Percentiles rank a stretch among this genome's conserved stretches.
phyloP scores from a whole-genome alignment of 2,113 vertebrate species.

The Salvelinus fontinalis region DNA sequence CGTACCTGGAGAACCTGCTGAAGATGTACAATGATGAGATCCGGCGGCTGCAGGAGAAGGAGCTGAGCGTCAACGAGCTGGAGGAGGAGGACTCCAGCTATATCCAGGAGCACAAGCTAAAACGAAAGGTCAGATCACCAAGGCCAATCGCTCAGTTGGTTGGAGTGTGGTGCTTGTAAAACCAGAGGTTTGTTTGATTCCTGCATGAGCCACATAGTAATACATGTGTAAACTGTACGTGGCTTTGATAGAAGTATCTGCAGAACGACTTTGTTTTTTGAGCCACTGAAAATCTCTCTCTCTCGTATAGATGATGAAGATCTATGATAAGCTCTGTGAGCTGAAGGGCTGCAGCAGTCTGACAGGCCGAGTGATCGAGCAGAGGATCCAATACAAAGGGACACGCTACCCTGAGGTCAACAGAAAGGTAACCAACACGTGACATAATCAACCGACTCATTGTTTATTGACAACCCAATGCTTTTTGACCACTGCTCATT shows the following conservation, averaged over 20 bases:
- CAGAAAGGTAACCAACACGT: conserved; percentile 59
- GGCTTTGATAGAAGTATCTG: too few species aligned
- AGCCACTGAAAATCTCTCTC: background rate
- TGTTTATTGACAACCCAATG: too few species aligned
- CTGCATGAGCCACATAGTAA: too few species aligned
- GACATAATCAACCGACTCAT: too few species aligned
- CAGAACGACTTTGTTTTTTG: too few species aligned
- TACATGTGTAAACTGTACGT: too few species aligned
- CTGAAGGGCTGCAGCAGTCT: conserved; percentile 82
- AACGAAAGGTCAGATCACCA: conserved; percentile 73
- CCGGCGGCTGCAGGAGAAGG: conserved; percentile 80
- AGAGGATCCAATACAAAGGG: conserved; percentile 76
- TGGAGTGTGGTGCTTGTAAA: too few species aligned
- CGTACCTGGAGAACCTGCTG: conserved; percentile 85
- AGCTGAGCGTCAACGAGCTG: conserved; percentile 81
- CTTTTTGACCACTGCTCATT: too few species aligned
- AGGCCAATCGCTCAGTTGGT: too few species aligned
- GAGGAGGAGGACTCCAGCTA: conserved; percentile 81
- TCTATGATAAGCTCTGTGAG: conserved; percentile 87
- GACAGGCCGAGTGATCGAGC: conserved; percentile 88
- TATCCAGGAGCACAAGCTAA: conserved; percentile 89
- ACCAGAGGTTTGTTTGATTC: too few species aligned
- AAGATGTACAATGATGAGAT: conserved; percentile 85
- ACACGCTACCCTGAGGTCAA: conserved; percentile 91
- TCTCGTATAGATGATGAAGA: conserved; percentile 79